phyloP scores from a whole-genome alignment of 2,888 invertebrate species.

The Melanotus villosus region DNA sequence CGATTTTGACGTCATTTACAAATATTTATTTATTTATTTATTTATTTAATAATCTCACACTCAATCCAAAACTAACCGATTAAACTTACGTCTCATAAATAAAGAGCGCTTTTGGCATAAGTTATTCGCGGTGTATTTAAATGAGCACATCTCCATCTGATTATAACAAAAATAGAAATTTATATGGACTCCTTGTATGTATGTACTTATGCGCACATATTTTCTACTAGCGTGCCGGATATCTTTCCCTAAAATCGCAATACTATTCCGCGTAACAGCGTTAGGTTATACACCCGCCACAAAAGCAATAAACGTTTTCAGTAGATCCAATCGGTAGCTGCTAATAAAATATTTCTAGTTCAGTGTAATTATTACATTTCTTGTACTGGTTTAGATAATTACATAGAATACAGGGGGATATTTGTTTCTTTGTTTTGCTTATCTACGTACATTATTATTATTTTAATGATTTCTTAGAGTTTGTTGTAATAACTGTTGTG shows the following conservation, averaged over 20 bases:
- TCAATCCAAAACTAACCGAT: no score
- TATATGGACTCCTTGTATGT: conserved; percentile 29
- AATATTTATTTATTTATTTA: no score
- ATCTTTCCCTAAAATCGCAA: conserved; percentile 36
- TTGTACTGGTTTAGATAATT: conserved; percentile 4
- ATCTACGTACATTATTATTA: no score
- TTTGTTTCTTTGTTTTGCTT: no score
- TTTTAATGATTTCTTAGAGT: no score
- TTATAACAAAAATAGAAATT: conserved; percentile 40
- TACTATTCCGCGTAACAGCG: conserved; percentile 19
- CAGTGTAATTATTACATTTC: conserved; percentile 14
- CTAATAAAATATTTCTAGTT: conserved; percentile 21
- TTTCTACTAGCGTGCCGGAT: conserved; percentile 32
- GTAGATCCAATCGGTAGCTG: conserved; percentile 8
- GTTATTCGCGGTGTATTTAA: conserved; percentile 33
- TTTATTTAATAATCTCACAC: no score
- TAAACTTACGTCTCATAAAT: no score
- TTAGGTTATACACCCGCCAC: conserved; percentile 33
- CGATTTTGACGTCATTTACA: no score
- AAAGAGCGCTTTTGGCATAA: conserved; percentile 14
- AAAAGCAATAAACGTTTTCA: conserved; percentile 23
- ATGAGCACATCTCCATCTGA: conserved; percentile 42
- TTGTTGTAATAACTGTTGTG: no score
- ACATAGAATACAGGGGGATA: not conserved
- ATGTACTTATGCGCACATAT: conserved; percentile 37